Conservation (phyloP, 2,888 invertebrate genomes). For the Sphaerolaimus hirsutus region DNA sequence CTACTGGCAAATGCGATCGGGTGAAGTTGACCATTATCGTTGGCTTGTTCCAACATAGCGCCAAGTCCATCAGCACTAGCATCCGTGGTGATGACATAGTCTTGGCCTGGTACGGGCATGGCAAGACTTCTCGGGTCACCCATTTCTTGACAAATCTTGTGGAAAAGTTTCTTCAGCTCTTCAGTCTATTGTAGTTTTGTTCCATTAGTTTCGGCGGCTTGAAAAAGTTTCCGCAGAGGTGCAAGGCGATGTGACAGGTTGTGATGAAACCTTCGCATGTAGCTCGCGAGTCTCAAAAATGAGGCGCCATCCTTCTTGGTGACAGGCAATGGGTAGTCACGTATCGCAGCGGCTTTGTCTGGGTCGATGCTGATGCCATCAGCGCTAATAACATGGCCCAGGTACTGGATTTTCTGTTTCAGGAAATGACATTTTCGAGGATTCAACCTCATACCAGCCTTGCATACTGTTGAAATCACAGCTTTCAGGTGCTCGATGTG, state of each 20-base stretch:
- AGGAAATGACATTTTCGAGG: constrained; percentile 6
- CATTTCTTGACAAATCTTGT: neutral
- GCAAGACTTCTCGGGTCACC: neutral
- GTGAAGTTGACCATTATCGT: neutral
- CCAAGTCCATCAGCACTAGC: neutral
- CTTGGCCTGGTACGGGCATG: neutral
- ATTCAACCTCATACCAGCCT: constrained; percentile 6
- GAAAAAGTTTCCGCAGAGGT: neutral
- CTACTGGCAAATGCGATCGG: neutral
- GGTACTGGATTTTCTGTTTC: constrained; percentile 3
- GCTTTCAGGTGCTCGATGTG: constrained; percentile 7
- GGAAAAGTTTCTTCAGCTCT: neutral
- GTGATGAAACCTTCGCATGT: constrained; percentile 11
- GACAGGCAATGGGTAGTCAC: constrained; percentile 5
- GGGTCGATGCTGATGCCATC: constrained; percentile 4
- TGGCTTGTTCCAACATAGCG: neutral
- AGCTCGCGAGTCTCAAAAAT: constrained; percentile 11
- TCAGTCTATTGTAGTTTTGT: neutral
- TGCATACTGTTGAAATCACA: constrained; percentile 5
- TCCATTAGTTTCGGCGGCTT: neutral
- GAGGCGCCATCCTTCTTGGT: constrained; percentile 6
- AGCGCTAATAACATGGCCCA: constrained; percentile 7
- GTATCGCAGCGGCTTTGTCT: constrained; percentile 6
- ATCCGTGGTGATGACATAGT: neutral
- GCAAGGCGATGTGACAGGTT: neutral